Conservation (phyloP, 2,888 invertebrate species). For the Drosophila pseudotalamancana region DNA sequence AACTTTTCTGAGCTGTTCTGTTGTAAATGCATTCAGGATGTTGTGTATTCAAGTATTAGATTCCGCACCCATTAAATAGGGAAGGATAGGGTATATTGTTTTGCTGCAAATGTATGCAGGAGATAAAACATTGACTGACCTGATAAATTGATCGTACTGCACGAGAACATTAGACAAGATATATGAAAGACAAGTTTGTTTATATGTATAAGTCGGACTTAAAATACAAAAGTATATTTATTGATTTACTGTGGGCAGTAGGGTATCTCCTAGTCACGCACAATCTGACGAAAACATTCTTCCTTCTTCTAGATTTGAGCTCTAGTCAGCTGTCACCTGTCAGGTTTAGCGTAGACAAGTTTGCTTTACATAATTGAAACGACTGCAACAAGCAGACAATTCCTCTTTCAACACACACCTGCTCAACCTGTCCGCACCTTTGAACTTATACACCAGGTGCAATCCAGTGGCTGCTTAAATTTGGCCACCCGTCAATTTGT, state of each 20-base stretch:
- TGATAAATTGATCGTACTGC: too few relatives aligned
- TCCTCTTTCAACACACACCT: background rate
- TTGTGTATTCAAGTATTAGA: too few relatives aligned
- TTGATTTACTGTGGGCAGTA: too few relatives aligned
- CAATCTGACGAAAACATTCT: too few relatives aligned
- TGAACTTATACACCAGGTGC: background rate
- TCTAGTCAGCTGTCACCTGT: conserved; percentile 53
- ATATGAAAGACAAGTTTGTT: too few relatives aligned
- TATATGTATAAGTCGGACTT: too few relatives aligned
- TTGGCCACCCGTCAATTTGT: background rate
- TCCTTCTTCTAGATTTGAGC: background rate
- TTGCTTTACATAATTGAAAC: conserved; percentile 58
- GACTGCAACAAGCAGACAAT: background rate
- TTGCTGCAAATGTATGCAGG: background rate
- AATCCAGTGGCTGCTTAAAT: conserved; percentile 2
- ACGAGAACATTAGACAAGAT: too few relatives aligned
- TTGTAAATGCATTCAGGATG: background rate
- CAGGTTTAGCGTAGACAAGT: conserved; percentile 27
- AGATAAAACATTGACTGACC: too few relatives aligned
- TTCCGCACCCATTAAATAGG: too few relatives aligned
- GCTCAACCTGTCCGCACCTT: background rate
- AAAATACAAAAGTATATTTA: too few relatives aligned
- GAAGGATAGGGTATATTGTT: too few relatives aligned
- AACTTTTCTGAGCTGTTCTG: background rate
- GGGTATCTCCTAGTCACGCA: too few relatives aligned